Percentiles rank a stretch among this genome's conserved stretches.
Evolutionary conservation across 2,888 invertebrate species (phyloP).

Genomic region (Drosophila histrio): DNA sequence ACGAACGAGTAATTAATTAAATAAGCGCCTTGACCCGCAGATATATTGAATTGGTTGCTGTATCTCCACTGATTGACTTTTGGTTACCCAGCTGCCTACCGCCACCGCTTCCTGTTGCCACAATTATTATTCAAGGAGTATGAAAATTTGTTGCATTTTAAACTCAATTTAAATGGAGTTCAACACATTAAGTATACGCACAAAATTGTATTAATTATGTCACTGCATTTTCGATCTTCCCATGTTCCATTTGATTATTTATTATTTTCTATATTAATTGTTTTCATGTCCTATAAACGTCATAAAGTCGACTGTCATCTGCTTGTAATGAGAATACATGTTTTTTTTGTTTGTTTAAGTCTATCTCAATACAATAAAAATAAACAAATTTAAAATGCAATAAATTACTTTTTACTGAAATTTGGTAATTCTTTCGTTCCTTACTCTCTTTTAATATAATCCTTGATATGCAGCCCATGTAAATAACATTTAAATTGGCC

Average conservation of each 20-base stretch:
- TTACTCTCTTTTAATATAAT: conserved; percentile 16
- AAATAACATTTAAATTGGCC: conserved; percentile 43
- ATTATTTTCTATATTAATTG: conserved; percentile 5
- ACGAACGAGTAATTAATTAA: conserved; percentile 71
- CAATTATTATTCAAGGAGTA: conserved; percentile 58
- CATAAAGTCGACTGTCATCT: too few relatives aligned
- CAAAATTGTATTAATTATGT: conserved; percentile 30
- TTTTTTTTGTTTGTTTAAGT: too few relatives aligned
- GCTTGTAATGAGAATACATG: too few relatives aligned
- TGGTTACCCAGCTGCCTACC: conserved; percentile 42
- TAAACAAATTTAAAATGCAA: not conserved
- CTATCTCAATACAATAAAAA: not conserved
- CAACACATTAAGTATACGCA: conserved; percentile 23
- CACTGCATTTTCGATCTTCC: conserved; percentile 3
- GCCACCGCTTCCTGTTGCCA: not conserved
- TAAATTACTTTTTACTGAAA: not conserved
- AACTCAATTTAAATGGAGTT: conserved; percentile 34
- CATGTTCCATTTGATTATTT: conserved; percentile 27
- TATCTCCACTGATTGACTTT: conserved; percentile 74
- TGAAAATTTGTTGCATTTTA: conserved; percentile 40
- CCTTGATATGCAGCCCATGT: conserved; percentile 27
- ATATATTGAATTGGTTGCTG: conserved; percentile 67
- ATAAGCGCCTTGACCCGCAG: conserved; percentile 74
- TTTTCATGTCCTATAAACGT: not conserved
- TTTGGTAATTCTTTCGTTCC: not conserved